Conservation (phyloP, 2,113 vertebrate genomes). For the Phoenicopterus ruber region DNA sequence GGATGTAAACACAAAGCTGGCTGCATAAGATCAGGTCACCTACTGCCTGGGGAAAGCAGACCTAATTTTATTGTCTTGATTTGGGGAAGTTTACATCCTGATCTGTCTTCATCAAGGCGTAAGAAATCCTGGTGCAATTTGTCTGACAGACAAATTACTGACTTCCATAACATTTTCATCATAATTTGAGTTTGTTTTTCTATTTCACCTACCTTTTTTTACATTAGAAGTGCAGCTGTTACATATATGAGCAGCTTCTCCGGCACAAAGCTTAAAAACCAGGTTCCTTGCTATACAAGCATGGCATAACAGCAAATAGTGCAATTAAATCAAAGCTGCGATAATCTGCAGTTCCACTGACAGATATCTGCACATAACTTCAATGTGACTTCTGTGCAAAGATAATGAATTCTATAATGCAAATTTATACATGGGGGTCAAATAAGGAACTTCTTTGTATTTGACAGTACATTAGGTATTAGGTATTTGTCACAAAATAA, state of each 20-base stretch:
- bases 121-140: constrained; percentile 26
- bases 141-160: constrained; percentile 9
- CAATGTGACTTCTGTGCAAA: constrained; percentile 74
- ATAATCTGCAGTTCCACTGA: constrained; percentile 41
- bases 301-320: background rate
- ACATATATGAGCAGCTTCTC: background rate
- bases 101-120: background rate
- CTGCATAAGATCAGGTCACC: constrained; percentile 24
- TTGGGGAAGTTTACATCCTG: background rate
- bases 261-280: background rate
- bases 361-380: constrained; percentile 57
- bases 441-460: constrained; percentile 73
- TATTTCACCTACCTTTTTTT: constrained; percentile 6
- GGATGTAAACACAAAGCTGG: constrained; percentile 43
- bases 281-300: background rate
- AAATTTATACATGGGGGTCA: constrained; percentile 76
- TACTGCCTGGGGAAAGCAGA: constrained; percentile 41
- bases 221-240: constrained; percentile 21
- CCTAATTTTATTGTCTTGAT: constrained; percentile 50
- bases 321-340: constrained; percentile 61
- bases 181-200: constrained; percentile 57
- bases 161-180: constrained; percentile 62
- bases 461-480: constrained; percentile 69
- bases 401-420: constrained; percentile 75
- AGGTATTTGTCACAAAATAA: constrained; percentile 77